Conservation (phyloP, 1,140 invertebrate genomes). For the Ganaspis sp. region DNA sequence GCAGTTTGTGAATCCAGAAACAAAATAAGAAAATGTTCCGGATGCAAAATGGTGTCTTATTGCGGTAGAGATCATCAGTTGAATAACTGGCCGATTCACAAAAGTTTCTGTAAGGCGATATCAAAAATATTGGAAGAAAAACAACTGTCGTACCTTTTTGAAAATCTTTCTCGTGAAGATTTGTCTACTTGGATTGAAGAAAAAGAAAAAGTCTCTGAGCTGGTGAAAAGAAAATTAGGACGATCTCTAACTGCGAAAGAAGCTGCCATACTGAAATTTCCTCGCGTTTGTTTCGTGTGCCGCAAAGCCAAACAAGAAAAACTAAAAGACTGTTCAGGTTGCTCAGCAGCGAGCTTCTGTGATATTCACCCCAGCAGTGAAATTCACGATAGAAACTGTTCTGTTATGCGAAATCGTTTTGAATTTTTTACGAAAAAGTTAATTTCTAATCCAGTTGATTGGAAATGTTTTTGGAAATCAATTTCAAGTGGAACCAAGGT, state of each 20-base stretch:
- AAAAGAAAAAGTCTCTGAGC: conserved; percentile 56
- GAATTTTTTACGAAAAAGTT: neutral
- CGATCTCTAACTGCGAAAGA: conserved; percentile 52
- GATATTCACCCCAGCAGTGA: conserved; percentile 41
- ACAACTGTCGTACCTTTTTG: conserved; percentile 33
- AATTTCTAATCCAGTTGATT: neutral
- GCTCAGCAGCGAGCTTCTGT: conserved; percentile 54
- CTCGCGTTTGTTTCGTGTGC: conserved; percentile 52
- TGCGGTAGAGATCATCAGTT: conserved; percentile 65
- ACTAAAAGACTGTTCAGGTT: conserved; percentile 51
- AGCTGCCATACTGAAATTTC: conserved; percentile 57
- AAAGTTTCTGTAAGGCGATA: conserved; percentile 60
- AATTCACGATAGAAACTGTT: conserved; percentile 44
- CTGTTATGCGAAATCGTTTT: neutral
- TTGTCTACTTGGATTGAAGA: conserved; percentile 39
- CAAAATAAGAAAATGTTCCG: conserved; percentile 60
- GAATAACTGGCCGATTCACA: conserved; percentile 66
- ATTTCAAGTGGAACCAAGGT: neutral
- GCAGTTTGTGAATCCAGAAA: conserved; percentile 63
- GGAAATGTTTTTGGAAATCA: neutral
- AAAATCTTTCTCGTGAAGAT: neutral
- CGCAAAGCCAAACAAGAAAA: conserved; percentile 42
- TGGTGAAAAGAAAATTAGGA: conserved; percentile 41
- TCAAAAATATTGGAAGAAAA: conserved; percentile 43
- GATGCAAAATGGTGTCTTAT: conserved; percentile 67